Evolutionary conservation across 2,113 vertebrate genomes (phyloP), one percentile per base, ranked within the genome.

Genomic region (Bostrychus sinensis): DNA sequence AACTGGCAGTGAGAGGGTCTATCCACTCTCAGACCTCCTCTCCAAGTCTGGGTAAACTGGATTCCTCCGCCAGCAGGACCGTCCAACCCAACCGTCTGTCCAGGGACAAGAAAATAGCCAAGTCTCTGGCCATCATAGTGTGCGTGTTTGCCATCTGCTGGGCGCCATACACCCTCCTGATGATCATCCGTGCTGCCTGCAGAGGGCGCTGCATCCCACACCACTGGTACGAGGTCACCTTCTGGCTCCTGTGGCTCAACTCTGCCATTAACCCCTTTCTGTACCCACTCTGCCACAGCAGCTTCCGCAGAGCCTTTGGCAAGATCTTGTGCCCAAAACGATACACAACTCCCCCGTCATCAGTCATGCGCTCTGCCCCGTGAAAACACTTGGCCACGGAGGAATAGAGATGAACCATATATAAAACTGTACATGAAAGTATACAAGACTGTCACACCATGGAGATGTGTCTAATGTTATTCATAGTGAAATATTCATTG

Each of bases 171-270:
- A 92, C 92, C 50, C 86, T 96, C 34, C 74, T 92, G 39, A 92
- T 93, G 86, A 92, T 94, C 75, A 85, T 95, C 67, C 62, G 80
- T 43, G 93, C 93, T 1, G 72, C 67, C 74, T 93, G 89, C 60
- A 73, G 82, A 17, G 73, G 80, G 32, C 61, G 5, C 1, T 88
- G 87, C 43, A 69, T 92, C 30, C 62, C 75, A 50, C 63, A 81
- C 5, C 83, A 85, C 37, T 75, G 87, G 84, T 95, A 95, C 37
- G 86, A 92, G 74, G 75, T 92, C 77, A 89, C 90, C n/a, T 95
- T 95, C 91, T 95, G 95, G 94, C 92, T 95, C 77, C 89, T 95
- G 75, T 95, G 94, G 94, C 55, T 94, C 64, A 96, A 95, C 86
- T 95, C 94, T 0, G 90, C 88, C 53, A 53, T 95, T 45, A 96